Conservation (phyloP, 2,888 invertebrate genomes). For the Drosophila mimetica region DNA sequence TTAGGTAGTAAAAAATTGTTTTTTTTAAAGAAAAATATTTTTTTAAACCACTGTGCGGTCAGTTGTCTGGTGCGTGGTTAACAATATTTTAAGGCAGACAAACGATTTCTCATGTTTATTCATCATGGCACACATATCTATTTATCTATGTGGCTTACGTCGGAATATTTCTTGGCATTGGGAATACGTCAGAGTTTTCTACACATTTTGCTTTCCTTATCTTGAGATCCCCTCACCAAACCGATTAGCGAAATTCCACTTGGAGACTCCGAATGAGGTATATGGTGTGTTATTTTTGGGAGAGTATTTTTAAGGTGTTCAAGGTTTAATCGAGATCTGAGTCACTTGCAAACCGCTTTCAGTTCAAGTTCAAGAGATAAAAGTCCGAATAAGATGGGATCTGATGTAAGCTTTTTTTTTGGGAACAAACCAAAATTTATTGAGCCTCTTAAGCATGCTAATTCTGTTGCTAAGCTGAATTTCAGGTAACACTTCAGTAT, state of each 20-base stretch:
- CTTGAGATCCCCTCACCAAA: background rate
- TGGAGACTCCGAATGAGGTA: constrained; percentile 4
- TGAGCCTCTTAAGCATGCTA: constrained; percentile 6
- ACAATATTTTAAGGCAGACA: constrained; percentile 31
- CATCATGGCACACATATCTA: constrained; percentile 18
- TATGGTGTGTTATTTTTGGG: background rate
- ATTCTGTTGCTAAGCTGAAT: constrained; percentile 30
- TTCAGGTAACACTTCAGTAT: background rate
- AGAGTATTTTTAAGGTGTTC: constrained; percentile 2
- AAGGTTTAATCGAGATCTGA: constrained; percentile 17
- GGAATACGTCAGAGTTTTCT: constrained; percentile 31
- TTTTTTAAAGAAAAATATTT: no score
- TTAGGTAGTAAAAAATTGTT: no score
- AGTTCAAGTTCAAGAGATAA: constrained; percentile 13
- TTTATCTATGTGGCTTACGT: constrained; percentile 14
- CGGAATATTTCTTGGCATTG: constrained; percentile 27
- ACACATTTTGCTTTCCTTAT: constrained; percentile 3
- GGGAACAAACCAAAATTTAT: background rate
- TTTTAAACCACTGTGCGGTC: constrained; percentile 20
- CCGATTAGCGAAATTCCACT: constrained; percentile 17
- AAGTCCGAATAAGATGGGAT: constrained; percentile 1
- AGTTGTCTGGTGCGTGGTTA: constrained; percentile 44
- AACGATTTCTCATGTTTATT: constrained; percentile 26
- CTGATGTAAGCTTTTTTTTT: constrained; percentile 4
- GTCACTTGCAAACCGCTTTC: constrained; percentile 6